These are phyloP conservation scores for Formica selysi DNA, from an alignment of 1,140 invertebrate genomes.

Conservation along the genomic window DNA sequence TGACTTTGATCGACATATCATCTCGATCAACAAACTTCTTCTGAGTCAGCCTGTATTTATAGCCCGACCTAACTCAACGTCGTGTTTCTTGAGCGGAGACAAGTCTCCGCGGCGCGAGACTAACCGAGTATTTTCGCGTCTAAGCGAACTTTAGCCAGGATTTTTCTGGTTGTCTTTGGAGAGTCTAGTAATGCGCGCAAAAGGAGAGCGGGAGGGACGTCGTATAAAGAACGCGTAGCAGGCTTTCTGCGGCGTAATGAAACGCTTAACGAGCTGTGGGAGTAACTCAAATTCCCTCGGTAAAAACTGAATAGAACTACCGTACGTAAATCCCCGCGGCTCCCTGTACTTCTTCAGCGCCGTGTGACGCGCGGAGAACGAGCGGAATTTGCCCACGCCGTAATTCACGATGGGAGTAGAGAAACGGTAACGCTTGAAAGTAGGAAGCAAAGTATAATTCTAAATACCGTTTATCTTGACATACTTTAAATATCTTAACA, in stretches of 20 bases:
- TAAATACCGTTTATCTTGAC: background rate
- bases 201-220: background rate
- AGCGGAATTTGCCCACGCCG: slow-evolving; percentile 26
- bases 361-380: background rate
- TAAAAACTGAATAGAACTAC: slow-evolving; percentile 52
- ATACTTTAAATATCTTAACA: background rate
- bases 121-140: slow-evolving; percentile 46
- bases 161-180: slow-evolving; percentile 50
- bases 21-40: background rate
- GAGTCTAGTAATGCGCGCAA: background rate
- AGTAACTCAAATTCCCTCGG: slow-evolving; percentile 60
- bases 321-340: slow-evolving; percentile 4
- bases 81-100: slow-evolving; percentile 35
- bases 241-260: slow-evolving; percentile 47
- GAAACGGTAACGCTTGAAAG: background rate
- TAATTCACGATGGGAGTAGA: slow-evolving; percentile 10
- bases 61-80: slow-evolving; percentile 40
- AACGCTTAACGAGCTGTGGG: slow-evolving; percentile 62
- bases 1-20: background rate
- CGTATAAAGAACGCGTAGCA: slow-evolving; percentile 22
- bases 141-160: slow-evolving; percentile 39
- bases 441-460: background rate
- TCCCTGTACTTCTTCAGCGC: slow-evolving; percentile 4
- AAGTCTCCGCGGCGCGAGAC: slow-evolving; percentile 24
- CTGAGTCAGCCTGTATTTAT: background rate